Evolutionary conservation across 2,888 invertebrate genomes (phyloP).

Genomic region (Cenopis cana): DNA sequence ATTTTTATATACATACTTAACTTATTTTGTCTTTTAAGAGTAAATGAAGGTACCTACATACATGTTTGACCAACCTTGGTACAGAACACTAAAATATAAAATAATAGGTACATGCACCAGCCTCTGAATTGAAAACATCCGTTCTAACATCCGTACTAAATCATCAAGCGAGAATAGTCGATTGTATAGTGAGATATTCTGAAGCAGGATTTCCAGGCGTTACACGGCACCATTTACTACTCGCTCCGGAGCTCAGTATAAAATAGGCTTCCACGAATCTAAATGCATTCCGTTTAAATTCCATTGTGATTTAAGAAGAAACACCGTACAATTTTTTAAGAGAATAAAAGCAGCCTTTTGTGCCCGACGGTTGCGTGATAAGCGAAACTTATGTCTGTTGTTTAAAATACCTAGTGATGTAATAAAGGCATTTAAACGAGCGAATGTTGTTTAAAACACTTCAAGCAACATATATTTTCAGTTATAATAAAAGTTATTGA

Average conservation of each 20-base stretch:
- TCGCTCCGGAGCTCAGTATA: conserved; percentile 12
- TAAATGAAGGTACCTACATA: no score
- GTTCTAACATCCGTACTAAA: background rate
- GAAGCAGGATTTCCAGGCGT: conserved; percentile 17
- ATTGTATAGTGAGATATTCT: background rate
- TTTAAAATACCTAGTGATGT: conserved; percentile 1
- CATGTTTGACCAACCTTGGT: background rate
- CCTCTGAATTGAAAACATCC: background rate
- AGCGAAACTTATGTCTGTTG: conserved; percentile 10
- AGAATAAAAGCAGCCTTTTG: conserved; percentile 12
- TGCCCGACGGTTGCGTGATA: conserved; percentile 22
- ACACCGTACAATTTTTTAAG: conserved; percentile 10
- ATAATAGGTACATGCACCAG: background rate
- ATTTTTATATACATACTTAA: no score
- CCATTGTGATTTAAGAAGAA: conserved; percentile 24
- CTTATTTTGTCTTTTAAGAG: no score
- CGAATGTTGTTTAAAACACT: background rate
- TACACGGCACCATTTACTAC: background rate
- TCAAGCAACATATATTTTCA: background rate
- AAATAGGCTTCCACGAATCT: conserved; percentile 22
- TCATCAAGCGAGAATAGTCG: background rate
- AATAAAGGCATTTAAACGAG: background rate
- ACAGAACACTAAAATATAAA: background rate
- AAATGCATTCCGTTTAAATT: conserved; percentile 20
- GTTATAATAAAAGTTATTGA: background rate